Base-by-base conservation (phyloP, 2,797 vertebrate species). In the Gymnoscopelus microlampas region DNA sequence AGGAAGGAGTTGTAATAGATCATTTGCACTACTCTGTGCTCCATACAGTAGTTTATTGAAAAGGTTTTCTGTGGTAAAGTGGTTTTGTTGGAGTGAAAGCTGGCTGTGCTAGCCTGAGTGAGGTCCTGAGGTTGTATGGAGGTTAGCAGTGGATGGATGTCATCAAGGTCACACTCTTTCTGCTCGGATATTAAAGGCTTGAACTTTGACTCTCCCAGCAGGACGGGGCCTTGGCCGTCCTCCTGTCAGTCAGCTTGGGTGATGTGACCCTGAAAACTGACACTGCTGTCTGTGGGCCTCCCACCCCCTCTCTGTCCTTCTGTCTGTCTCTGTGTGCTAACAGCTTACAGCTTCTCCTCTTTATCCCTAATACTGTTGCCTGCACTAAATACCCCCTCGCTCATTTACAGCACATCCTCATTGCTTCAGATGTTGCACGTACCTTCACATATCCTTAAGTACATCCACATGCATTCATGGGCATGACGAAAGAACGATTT, bases 211-310 rank as follows among this genome's bases (percentile, higher is more conserved):
- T 63, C 63, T 81, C 61, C 63, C 29, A 39, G 23, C 60, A 61
- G 57, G 51, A 32, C 54, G 2, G 44, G 64, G 66, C 26, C 53
- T 32, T 12, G 26, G 63, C 66, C 12, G 10, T 19, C 23, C 59
- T 24, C 70, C 64, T 11, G 54, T 79, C 78, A 66, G 53, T 78
- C 89, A 73, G 62, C 58, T 48, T 35, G 57, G 72, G 81, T 76
- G 79, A 87, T 11, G 3, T 76, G 85, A 90, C 87, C 88, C 84
- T 80, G 80, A 91, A 88, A 88, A 85, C 47, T 54, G 80, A 73
- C 73, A 74, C 86, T 76, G 57, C 63, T 73, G 79, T 78, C 77
- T 73, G 5, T 26, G n/a, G 8, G 51, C 66, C 61, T 26, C 60
- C 15, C 23, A 2, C 2, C 11, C 53, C 60, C 23, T 64, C 39